Conservation (phyloP, 2,888 invertebrate species). For the Lithosia quadra region DNA sequence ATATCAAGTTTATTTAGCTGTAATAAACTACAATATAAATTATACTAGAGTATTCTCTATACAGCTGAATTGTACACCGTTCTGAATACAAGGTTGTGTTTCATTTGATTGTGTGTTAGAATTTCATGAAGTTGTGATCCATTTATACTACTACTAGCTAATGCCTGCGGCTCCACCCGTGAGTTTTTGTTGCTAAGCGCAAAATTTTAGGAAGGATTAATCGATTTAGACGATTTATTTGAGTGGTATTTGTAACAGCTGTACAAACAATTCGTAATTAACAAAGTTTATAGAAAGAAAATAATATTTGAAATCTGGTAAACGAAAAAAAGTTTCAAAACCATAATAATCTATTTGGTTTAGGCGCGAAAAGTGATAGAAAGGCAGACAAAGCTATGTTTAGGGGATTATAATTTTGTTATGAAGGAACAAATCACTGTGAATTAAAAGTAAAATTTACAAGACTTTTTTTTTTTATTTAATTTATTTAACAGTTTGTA, state of each 20-base stretch:
- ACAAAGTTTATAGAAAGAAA: no score
- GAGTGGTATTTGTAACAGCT: no score
- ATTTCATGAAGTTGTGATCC: not conserved
- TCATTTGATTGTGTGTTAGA: conserved; percentile 11
- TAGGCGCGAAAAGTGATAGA: not conserved
- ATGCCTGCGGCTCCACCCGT: not conserved
- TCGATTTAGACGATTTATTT: not conserved
- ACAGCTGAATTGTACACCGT: not conserved
- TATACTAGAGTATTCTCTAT: conserved; percentile 9
- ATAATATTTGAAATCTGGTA: not conserved
- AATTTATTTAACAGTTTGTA: no score
- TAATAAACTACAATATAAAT: conserved; percentile 24
- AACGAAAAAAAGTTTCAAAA: not conserved
- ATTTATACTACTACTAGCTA: not conserved
- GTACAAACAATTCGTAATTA: no score
- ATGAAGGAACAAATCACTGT: no score
- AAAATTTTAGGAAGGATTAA: not conserved
- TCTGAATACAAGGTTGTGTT: conserved; percentile 12
- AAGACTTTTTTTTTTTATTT: no score
- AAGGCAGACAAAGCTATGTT: not conserved
- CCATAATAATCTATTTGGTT: no score
- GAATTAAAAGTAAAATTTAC: no score
- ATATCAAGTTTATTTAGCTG: conserved; percentile 18
- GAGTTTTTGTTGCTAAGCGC: not conserved
- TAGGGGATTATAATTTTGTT: no score